Evolutionary conservation across 1,140 invertebrate genomes (phyloP).

Genomic region (Drosophila pseudoananassae): DNA sequence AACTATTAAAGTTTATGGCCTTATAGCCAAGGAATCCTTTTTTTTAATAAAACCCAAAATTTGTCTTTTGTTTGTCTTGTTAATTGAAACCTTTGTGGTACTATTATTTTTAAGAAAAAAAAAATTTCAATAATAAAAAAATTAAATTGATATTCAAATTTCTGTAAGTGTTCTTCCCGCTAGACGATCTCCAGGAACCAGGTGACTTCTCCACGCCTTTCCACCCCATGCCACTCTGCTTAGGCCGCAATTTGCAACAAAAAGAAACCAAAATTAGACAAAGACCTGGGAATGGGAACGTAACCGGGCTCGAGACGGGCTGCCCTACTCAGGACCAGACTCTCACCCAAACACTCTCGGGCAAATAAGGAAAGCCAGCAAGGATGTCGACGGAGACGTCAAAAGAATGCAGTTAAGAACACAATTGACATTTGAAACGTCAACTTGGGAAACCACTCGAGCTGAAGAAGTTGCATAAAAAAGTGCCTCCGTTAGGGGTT

Average conservation of each 20-base stretch:
- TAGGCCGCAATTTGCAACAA: slow-evolving; percentile 53
- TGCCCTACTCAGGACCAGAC: slow-evolving; percentile 36
- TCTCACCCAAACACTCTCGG: slow-evolving; percentile 23
- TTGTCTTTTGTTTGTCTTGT: too few species aligned
- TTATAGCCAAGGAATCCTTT: too few species aligned
- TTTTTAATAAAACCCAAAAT: too few species aligned
- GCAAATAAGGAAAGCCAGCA: slow-evolving; percentile 70
- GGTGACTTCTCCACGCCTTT: slow-evolving; percentile 1
- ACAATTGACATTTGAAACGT: slow-evolving; percentile 84
- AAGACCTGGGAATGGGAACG: slow-evolving; percentile 37
- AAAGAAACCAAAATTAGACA: slow-evolving; percentile 76
- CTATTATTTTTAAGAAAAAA: too few species aligned
- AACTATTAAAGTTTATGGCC: too few species aligned
- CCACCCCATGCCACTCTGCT: slow-evolving; percentile 6
- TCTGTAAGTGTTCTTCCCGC: slow-evolving; percentile 17
- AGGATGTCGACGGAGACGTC: slow-evolving; percentile 52
- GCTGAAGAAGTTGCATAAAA: slow-evolving; percentile 82
- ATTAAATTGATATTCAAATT: not conserved
- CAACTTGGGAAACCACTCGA: slow-evolving; percentile 81
- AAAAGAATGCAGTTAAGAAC: slow-evolving; percentile 83
- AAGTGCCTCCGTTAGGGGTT: slow-evolving; percentile 79
- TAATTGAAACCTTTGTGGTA: too few species aligned
- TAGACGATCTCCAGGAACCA: slow-evolving; percentile 28
- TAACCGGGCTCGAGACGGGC: slow-evolving; percentile 14
- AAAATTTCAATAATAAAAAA: not conserved